Conservation (phyloP, 2,888 invertebrate genomes). For the Tachina fera region DNA sequence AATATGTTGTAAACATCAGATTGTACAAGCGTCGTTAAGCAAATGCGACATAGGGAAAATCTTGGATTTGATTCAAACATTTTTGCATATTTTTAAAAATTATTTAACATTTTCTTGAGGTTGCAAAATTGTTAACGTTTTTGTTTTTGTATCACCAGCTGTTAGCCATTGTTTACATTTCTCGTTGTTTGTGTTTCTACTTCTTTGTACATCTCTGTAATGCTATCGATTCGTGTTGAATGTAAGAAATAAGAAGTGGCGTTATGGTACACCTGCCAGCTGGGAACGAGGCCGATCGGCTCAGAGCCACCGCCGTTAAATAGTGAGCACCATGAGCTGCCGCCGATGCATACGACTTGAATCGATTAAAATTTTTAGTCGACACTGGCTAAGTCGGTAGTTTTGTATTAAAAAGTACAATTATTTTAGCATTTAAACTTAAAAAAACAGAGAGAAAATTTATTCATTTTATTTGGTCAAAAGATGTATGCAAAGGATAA, state of each 20-base stretch:
- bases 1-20: constrained; percentile 49
- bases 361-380: too few species aligned
- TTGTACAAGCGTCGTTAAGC: constrained; percentile 17
- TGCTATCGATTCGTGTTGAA: background rate
- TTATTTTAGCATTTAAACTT: too few species aligned
- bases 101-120: background rate
- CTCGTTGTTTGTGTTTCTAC: background rate
- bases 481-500: too few species aligned
- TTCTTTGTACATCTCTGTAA: background rate
- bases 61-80: constrained; percentile 36
- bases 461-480: too few species aligned
- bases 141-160: constrained; percentile 15
- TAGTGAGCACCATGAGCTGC: too few species aligned
- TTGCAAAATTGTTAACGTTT: background rate
- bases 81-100: background rate
- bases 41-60: constrained; percentile 36
- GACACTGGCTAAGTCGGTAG: too few species aligned
- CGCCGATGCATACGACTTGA: too few species aligned
- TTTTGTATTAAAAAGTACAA: too few species aligned
- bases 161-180: constrained; percentile 30
- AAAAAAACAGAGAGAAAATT: too few species aligned
- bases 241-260: background rate
- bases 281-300: too few species aligned
- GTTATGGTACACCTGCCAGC: background rate
- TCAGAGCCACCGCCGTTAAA: too few species aligned